A percentile compares a stretch with the other conserved stretches of the same genome.
phyloP scores from a whole-genome alignment of 2,888 invertebrate genomes.

The Odiellus spinosus region DNA sequence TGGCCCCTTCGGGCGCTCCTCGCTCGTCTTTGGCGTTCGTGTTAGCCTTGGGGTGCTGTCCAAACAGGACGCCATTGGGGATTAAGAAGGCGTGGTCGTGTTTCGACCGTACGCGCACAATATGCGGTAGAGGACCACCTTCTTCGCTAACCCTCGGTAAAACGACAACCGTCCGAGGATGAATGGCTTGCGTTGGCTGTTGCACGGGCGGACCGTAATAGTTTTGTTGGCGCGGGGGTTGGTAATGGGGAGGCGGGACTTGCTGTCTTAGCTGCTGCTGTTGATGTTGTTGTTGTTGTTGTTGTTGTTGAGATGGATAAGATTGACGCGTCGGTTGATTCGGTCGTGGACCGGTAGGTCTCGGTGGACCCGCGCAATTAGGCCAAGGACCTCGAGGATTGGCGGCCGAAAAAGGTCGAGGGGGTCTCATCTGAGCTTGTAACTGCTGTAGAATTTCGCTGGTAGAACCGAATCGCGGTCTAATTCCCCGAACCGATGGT shows the following conservation, averaged over 20 bases:
- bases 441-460: conserved; percentile 63
- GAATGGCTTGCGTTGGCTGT: not conserved
- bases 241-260: not conserved
- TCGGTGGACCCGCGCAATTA: conserved; percentile 38
- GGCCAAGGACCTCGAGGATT: conserved; percentile 29
- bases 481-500: conserved; percentile 21
- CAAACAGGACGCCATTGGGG: not conserved
- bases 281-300: not conserved
- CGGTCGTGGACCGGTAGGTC: not conserved
- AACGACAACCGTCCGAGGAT: not conserved
- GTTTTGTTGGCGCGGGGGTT: not conserved
- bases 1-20: conserved; percentile 57
- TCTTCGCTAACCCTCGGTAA: not conserved
- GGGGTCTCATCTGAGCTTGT: conserved; percentile 45
- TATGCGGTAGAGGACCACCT: not conserved
- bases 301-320: not conserved
- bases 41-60: not conserved
- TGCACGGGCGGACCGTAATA: not conserved
- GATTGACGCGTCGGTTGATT: not conserved
- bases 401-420: conserved; percentile 30
- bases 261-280: no score
- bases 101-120: not conserved
- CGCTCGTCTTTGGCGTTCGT: conserved; percentile 40
- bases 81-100: not conserved
- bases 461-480: conserved; percentile 45